Conservation (phyloP, 2,888 invertebrate species). For the Ganaspis brasiliensis region DNA sequence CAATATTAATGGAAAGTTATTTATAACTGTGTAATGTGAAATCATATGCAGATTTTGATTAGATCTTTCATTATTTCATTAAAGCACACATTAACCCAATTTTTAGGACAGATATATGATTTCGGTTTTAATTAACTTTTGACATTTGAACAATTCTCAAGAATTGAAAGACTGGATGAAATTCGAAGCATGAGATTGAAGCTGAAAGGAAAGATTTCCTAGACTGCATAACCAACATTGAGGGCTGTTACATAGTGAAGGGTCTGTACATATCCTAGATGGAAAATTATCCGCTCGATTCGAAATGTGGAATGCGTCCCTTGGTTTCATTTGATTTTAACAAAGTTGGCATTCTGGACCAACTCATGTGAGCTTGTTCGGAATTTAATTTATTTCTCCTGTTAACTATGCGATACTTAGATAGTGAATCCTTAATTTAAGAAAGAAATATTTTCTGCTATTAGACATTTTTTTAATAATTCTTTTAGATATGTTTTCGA, state of each 20-base stretch:
- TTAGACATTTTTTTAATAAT: too few species aligned
- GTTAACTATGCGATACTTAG: slow-evolving; percentile 56
- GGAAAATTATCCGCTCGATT: slow-evolving; percentile 70
- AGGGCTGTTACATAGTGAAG: slow-evolving; percentile 63
- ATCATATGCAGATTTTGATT: too few species aligned
- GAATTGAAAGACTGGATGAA: neutral
- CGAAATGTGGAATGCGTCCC: slow-evolving; percentile 65
- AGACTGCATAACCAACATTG: neutral
- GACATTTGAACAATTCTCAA: too few species aligned
- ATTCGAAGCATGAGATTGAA: neutral
- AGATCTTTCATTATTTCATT: too few species aligned
- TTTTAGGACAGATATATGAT: too few species aligned
- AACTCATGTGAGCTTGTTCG: slow-evolving; percentile 40
- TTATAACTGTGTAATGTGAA: too few species aligned
- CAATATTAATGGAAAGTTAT: too few species aligned
- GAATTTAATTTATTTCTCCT: slow-evolving; percentile 68
- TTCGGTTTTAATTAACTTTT: too few species aligned
- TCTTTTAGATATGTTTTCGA: too few species aligned
- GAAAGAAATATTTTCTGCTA: too few species aligned
- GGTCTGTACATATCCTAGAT: slow-evolving; percentile 68
- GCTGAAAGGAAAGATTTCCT: neutral
- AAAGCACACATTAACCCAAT: too few species aligned
- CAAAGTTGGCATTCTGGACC: slow-evolving; percentile 69
- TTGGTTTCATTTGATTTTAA: slow-evolving; percentile 59
- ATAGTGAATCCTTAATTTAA: too few species aligned